Base-by-base conservation (phyloP, 2,888 invertebrate genomes). In the Chymomyza procnemis region DNA sequence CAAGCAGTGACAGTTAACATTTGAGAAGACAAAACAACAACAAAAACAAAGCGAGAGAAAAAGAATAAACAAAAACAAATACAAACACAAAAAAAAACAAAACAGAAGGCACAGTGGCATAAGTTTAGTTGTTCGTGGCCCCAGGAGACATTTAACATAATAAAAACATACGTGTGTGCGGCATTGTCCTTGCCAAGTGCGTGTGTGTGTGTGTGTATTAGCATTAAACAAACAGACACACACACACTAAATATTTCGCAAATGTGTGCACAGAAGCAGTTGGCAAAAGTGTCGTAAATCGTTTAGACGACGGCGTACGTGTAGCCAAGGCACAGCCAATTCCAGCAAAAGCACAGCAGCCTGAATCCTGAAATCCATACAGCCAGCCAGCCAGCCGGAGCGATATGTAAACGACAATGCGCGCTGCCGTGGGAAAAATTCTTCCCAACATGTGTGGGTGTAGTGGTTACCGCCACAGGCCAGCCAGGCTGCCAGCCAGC, bases 81-180 rank as follows among this genome's bases (percentile, higher is more conserved):
- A 26, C 22, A 55, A 58, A 64, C 59, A 41, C 22, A 55, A 58
- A 64, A 56, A 41, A 41, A 60, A 64, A 66, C 34, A 64, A 67
- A 78, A 50, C 59, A 19, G 12, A 67, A 30, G 55, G 56, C 14
- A n/a, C 26, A 30, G 26, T 22, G 56, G 56, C 56, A 56, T 26
- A 56, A 56, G 56, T 60, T 55, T 48, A 19, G 64, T 59, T 78
- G 66, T 50, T 50, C 54, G 69, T 74, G 71, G 81, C 81, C 88
- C 80, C 79, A 76, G 78, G 88, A 87, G 87, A 86, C 84, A 80
- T 88, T 86, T 81, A 86, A 82, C 79, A 88, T 88, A 85, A 85
- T 87, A 85, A 79, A 79, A 81, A 80, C 73, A 82, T 83, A 83
- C 82, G 82, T 79, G 80, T 85, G 80, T 85, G 80, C 80, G 82